Conservation (phyloP, 1,140 invertebrate genomes). For the Zaprionus inermis region DNA sequence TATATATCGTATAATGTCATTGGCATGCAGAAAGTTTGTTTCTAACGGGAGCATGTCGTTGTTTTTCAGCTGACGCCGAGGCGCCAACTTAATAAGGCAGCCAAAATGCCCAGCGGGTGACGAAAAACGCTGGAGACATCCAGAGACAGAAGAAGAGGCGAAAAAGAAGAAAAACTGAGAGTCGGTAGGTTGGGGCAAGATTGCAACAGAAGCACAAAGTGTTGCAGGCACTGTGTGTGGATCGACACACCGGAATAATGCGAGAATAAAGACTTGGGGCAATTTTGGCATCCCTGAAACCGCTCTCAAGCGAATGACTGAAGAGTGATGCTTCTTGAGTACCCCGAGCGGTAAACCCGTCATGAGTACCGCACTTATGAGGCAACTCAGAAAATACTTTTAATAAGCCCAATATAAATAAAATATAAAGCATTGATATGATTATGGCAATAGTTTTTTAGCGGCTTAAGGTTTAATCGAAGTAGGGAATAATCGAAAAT, state of each 20-base stretch:
- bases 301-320: neutral
- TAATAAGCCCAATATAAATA: too few species aligned
- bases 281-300: neutral
- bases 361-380: too few species aligned
- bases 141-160: neutral
- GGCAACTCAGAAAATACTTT: too few species aligned
- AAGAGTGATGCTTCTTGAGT: too few species aligned
- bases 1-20: slow-evolving; percentile 41
- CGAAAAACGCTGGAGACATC: slow-evolving; percentile 25
- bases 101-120: slow-evolving; percentile 58
- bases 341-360: too few species aligned
- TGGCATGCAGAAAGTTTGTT: slow-evolving; percentile 72
- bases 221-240: slow-evolving; percentile 7
- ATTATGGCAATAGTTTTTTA: too few species aligned
- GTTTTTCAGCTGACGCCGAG: slow-evolving; percentile 58
- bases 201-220: slow-evolving; percentile 13
- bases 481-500: too few species aligned
- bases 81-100: slow-evolving; percentile 79
- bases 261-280: neutral
- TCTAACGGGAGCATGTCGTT: slow-evolving; percentile 40
- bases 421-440: too few species aligned
- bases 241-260: neutral
- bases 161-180: slow-evolving; percentile 6
- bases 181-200: neutral
- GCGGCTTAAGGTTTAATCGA: too few species aligned